phyloP scores from a whole-genome alignment of 1,140 invertebrate genomes.

The Eubasilissa regina region DNA sequence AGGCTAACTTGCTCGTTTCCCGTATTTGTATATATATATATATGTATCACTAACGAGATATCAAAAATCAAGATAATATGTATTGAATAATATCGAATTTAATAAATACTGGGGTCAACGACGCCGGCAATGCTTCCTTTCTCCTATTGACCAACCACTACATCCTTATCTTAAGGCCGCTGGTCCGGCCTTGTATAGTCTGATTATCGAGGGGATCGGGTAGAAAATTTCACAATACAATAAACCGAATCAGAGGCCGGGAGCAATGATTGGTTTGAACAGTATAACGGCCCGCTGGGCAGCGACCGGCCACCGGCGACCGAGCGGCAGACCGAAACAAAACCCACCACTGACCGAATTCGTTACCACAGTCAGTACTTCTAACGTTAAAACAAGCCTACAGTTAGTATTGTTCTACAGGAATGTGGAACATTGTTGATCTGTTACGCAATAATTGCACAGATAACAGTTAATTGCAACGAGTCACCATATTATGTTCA shows the following conservation, averaged over 20 bases:
- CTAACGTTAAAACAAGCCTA: neutral
- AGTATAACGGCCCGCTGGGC: neutral
- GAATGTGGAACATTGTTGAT: neutral
- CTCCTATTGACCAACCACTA: neutral
- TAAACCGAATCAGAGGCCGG: neutral
- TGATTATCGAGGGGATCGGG: neutral
- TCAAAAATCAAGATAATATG: too few species aligned
- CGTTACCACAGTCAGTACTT: conserved; percentile 28
- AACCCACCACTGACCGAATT: conserved; percentile 57
- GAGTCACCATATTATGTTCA: too few species aligned
- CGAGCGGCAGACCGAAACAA: conserved; percentile 22
- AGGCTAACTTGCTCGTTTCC: too few species aligned
- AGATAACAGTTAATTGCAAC: neutral
- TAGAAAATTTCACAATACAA: neutral
- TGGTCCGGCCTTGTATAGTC: neutral
- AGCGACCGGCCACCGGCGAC: neutral
- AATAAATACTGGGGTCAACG: neutral
- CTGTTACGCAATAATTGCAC: neutral
- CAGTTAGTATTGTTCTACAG: neutral
- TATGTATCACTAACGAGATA: too few species aligned
- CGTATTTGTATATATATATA: too few species aligned
- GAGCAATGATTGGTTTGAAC: neutral
- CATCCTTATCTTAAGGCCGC: conserved; percentile 13
- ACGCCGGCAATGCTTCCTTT: neutral
- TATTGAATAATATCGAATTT: too few species aligned